Conservation (phyloP, 1,140 invertebrate genomes). For the Drosophila simulans region DNA sequence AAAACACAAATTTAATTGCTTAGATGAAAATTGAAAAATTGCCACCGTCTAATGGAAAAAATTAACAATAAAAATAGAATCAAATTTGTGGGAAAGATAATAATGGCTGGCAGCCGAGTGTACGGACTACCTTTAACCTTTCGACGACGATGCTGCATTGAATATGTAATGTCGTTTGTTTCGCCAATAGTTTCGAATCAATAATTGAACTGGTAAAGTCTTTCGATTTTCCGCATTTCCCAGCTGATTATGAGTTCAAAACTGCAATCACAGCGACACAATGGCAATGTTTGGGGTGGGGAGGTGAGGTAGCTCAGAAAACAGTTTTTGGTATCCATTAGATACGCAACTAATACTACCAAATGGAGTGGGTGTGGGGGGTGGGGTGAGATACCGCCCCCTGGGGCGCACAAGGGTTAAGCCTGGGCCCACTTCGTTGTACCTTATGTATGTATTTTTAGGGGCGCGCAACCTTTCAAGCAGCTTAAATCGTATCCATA, state of each 20-base stretch:
- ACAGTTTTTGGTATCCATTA: constrained; percentile 73
- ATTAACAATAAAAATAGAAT: constrained; percentile 3
- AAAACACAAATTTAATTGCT: constrained; percentile 46
- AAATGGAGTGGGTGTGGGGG: constrained; percentile 22
- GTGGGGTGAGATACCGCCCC: not conserved
- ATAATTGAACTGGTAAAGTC: constrained; percentile 20
- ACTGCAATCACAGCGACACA: constrained; percentile 24
- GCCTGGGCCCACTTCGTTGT: constrained; percentile 2
- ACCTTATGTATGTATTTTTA: constrained; percentile 73
- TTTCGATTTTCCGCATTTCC: not conserved
- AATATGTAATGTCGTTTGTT: not conserved
- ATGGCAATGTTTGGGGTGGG: not conserved
- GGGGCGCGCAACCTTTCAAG: constrained; percentile 73
- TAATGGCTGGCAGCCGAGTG: too few relatives aligned
- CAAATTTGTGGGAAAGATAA: not conserved
- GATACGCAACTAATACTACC: constrained; percentile 72
- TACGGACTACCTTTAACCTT: constrained; percentile 20
- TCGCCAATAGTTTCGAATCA: constrained; percentile 14
- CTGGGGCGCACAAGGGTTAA: constrained; percentile 34
- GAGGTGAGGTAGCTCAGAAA: constrained; percentile 4
- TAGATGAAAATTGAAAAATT: constrained; percentile 44
- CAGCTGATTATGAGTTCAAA: constrained; percentile 14
- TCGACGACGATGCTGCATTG: constrained; percentile 9
- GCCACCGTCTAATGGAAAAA: constrained; percentile 37
- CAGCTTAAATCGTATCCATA: constrained; percentile 77